Evolutionary conservation across 2,113 vertebrate species (phyloP).

Genomic region (Laticauda laticaudata): DNA sequence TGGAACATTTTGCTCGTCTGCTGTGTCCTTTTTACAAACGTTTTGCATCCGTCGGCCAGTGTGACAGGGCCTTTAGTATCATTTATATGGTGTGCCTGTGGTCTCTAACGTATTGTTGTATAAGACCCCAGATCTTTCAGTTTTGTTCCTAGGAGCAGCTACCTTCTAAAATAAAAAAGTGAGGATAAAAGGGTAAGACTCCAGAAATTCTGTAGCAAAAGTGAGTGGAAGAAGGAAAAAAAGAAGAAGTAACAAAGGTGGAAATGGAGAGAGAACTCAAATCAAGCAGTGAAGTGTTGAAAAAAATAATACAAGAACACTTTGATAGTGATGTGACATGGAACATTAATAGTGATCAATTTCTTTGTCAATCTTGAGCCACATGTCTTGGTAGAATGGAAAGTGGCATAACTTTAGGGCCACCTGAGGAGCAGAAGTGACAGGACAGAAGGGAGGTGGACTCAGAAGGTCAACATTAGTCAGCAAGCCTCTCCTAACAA

Average conservation of each 20-base stretch:
- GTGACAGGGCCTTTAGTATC: not conserved
- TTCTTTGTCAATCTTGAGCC: not conserved
- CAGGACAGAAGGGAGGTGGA: not conserved
- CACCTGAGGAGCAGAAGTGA: not conserved
- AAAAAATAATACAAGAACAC: not conserved
- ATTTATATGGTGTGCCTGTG: not conserved
- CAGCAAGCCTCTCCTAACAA: not conserved
- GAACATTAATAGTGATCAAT: not conserved
- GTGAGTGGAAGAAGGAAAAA: not conserved
- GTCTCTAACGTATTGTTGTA: not conserved
- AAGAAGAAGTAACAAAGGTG: not conserved
- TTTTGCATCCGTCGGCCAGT: no score
- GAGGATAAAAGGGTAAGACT: not conserved
- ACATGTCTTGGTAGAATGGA: not conserved
- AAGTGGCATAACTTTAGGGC: not conserved
- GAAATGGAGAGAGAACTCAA: not conserved
- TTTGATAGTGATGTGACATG: not conserved
- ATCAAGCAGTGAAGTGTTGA: not conserved
- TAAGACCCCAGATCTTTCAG: not conserved
- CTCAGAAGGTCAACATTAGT: not conserved
- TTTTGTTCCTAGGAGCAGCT: not conserved
- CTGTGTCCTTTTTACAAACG: no score
- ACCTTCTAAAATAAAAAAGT: not conserved
- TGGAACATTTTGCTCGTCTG: no score
- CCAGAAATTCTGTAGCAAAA: not conserved